Conservation (phyloP, 2,888 invertebrate species). For the Synergus japonicus region DNA sequence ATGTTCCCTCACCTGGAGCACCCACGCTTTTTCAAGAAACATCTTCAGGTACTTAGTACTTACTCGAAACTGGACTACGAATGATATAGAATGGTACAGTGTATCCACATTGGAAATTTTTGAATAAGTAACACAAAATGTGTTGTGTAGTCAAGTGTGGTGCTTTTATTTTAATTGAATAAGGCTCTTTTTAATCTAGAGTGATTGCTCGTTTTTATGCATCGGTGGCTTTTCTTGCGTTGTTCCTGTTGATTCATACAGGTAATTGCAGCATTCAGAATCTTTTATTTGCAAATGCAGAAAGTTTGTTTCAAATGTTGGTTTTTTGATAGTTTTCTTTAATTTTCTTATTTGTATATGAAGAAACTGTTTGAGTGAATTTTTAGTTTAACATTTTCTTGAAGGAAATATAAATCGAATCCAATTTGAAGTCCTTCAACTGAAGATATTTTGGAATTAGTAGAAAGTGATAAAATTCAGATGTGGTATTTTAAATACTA, state of each 20-base stretch:
- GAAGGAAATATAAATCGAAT: too few species aligned
- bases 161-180: slow-evolving; percentile 6
- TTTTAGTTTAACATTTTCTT: not conserved
- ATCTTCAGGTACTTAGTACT: slow-evolving; percentile 59
- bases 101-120: slow-evolving; percentile 5
- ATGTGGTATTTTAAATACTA: not conserved
- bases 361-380: not conserved
- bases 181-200: slow-evolving; percentile 16
- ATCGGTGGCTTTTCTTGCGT: slow-evolving; percentile 29
- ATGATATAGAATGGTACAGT: slow-evolving; percentile 43
- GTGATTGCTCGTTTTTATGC: slow-evolving; percentile 45
- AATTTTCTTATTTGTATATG: not conserved
- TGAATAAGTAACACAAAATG: not conserved
- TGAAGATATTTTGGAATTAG: not conserved
- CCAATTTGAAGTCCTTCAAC: too few species aligned
- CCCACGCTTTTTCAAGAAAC: slow-evolving; percentile 52
- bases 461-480: too few species aligned
- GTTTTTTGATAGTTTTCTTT: not conserved
- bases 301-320: not conserved
- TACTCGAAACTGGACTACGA: slow-evolving; percentile 60
- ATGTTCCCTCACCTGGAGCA: slow-evolving; percentile 51
- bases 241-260: slow-evolving; percentile 40
- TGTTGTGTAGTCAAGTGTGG: slow-evolving; percentile 4
- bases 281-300: slow-evolving; percentile 7
- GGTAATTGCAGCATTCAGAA: slow-evolving; percentile 39